A percentile compares a stretch with the other conserved stretches of the same genome.
These are phyloP conservation scores for Pseudococcus longispinus DNA, from an alignment of 2,888 invertebrate species.

Conservation along the genomic window DNA sequence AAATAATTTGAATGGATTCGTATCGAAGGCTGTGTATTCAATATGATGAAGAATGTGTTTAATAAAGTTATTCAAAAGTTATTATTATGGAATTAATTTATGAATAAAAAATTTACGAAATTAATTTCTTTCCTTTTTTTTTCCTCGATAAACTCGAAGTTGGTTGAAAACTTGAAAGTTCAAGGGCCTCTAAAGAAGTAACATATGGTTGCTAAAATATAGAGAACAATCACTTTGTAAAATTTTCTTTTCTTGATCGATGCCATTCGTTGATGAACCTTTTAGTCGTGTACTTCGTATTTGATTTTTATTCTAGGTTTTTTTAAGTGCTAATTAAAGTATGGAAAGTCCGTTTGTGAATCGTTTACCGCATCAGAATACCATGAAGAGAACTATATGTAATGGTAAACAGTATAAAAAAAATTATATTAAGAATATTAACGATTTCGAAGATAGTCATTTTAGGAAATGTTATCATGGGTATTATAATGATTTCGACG, in stretches of 20 bases:
- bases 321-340: constrained; percentile 21
- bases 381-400: constrained; percentile 40
- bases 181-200: not conserved
- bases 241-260: not conserved
- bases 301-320: constrained; percentile 30
- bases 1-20: not conserved
- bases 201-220: not conserved
- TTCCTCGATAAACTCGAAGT: not conserved
- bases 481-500: constrained; percentile 49
- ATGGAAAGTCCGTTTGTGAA: constrained; percentile 54
- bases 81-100: not conserved
- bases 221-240: not conserved
- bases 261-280: constrained; percentile 35
- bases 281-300: not conserved
- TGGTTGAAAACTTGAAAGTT: not conserved
- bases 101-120: constrained; percentile 21
- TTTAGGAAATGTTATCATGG: constrained; percentile 49
- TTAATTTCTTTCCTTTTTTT: not conserved
- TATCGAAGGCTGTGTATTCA: constrained; percentile 34
- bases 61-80: not conserved
- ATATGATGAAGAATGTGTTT: constrained; percentile 14
- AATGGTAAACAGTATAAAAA: constrained; percentile 50
- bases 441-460: constrained; percentile 49
- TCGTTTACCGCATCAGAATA: constrained; percentile 52
- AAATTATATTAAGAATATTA: constrained; percentile 48